Percentiles rank a stretch among this genome's conserved stretches.
Evolutionary conservation across 2,888 invertebrate species (phyloP).

Genomic region (Zelleria hepariella): DNA sequence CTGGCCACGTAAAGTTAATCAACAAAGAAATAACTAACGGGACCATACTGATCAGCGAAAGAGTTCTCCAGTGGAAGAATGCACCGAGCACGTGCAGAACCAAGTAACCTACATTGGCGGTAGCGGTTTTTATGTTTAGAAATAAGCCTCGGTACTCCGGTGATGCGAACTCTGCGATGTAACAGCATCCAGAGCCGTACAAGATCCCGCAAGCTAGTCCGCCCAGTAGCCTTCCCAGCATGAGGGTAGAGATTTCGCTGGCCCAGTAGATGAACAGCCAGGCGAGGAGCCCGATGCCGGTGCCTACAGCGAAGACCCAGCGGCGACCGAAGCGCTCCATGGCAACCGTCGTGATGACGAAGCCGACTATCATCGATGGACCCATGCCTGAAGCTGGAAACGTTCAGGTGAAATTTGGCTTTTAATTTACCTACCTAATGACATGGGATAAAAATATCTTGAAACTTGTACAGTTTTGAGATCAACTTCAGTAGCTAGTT

Average conservation of each 20-base stretch:
- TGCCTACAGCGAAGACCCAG: background rate
- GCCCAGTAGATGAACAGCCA: background rate
- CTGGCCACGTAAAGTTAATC: conserved; percentile 6
- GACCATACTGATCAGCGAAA: background rate
- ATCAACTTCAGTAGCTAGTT: too few species aligned
- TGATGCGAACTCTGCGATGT: background rate
- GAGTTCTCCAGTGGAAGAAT: background rate
- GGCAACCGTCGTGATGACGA: background rate
- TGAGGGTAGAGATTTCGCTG: too few species aligned
- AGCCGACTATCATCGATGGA: background rate
- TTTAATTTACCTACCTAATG: background rate
- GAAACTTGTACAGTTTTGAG: too few species aligned
- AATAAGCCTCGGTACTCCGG: background rate
- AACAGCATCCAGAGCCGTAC: too few species aligned
- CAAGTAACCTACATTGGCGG: background rate
- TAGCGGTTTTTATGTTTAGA: background rate
- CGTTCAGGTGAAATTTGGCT: too few species aligned
- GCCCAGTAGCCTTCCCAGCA: too few species aligned
- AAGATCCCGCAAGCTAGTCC: too few species aligned
- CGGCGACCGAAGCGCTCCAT: background rate
- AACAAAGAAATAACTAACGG: conserved; percentile 7
- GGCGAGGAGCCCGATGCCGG: background rate
- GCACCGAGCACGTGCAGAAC: background rate
- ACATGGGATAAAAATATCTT: too few species aligned
- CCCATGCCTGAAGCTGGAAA: background rate